Percentiles rank a stretch among this genome's conserved stretches.
phyloP scores from a whole-genome alignment of 2,113 vertebrate species.

The Mobula birostris region DNA sequence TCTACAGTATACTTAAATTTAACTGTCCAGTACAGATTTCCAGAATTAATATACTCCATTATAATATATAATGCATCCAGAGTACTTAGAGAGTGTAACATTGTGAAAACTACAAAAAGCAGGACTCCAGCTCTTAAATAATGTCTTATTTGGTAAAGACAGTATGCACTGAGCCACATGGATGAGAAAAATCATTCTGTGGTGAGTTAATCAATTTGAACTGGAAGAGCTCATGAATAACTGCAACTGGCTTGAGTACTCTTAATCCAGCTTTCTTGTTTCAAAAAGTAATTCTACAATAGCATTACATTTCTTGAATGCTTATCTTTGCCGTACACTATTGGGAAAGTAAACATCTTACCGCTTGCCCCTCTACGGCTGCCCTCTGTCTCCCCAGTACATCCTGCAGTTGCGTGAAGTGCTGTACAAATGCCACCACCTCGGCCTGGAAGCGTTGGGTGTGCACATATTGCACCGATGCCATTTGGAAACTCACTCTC shows the following conservation, averaged over 20 bases:
- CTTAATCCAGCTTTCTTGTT: background rate
- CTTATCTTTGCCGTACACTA: background rate
- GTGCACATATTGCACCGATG: constrained; percentile 91
- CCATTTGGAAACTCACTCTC: constrained; percentile 77
- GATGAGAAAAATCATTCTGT: background rate
- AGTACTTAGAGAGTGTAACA: background rate
- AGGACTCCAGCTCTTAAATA: background rate
- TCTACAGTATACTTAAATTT: background rate
- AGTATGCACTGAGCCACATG: background rate
- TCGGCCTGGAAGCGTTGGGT: constrained; percentile 95
- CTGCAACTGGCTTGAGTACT: background rate
- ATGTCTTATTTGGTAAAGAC: background rate
- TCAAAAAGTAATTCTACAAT: background rate
- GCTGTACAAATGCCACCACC: constrained; percentile 88
- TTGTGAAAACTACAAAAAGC: background rate
- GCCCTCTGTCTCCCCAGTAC: constrained; percentile 87
- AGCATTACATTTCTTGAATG: background rate
- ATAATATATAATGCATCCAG: background rate
- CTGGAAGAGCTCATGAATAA: background rate
- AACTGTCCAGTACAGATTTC: background rate
- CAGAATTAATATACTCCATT: background rate
- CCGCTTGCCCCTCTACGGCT: constrained; percentile 85
- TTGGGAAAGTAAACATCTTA: constrained; percentile 51
- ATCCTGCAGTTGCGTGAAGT: constrained; percentile 93
- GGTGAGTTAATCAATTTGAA: background rate